A percentile compares a stretch with the other conserved stretches of the same genome.
Conservation (phyloP, 2,888 invertebrate species). For the Eurois occulta region DNA sequence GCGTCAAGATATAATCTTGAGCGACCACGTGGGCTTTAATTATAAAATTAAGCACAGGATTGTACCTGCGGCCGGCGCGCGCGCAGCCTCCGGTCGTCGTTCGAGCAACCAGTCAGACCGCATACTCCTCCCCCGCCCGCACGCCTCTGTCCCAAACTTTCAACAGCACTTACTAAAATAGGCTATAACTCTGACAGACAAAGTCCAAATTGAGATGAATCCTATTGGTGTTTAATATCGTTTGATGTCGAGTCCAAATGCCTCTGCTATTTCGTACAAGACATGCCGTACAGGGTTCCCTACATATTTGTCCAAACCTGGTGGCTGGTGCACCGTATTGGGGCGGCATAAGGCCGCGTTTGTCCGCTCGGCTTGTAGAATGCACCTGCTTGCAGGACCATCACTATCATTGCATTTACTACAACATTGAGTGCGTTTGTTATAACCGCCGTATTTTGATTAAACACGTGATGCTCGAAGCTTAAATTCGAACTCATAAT, state of each 20-base stretch:
- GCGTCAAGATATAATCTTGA: slow-evolving; percentile 70
- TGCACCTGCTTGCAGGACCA: slow-evolving; percentile 83
- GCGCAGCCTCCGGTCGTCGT: slow-evolving; percentile 90
- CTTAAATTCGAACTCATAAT: slow-evolving; percentile 26
- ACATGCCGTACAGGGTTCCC: slow-evolving; percentile 86
- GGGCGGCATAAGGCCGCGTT: slow-evolving; percentile 74
- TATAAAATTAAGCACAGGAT: slow-evolving; percentile 78
- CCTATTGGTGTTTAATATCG: slow-evolving; percentile 65
- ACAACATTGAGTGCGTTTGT: slow-evolving; percentile 74
- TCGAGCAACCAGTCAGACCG: slow-evolving; percentile 89
- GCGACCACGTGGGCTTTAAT: slow-evolving; percentile 80
- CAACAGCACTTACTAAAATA: slow-evolving; percentile 67
- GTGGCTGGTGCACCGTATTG: slow-evolving; percentile 78
- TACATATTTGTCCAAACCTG: slow-evolving; percentile 83
- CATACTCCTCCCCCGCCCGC: slow-evolving; percentile 81
- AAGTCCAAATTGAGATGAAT: slow-evolving; percentile 60
- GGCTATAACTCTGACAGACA: slow-evolving; percentile 65
- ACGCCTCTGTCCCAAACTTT: slow-evolving; percentile 82
- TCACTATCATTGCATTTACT: slow-evolving; percentile 76
- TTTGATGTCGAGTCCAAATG: slow-evolving; percentile 65
- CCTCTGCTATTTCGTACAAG: slow-evolving; percentile 85
- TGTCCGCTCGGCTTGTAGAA: slow-evolving; percentile 67
- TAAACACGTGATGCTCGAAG: slow-evolving; percentile 66
- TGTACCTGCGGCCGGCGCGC: slow-evolving; percentile 82
- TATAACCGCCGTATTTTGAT: slow-evolving; percentile 75